Evolutionary conservation across 2,797 vertebrate species (phyloP), one percentile per base, ranked within the genome.

Genomic region (Octomys mimax): DNA sequence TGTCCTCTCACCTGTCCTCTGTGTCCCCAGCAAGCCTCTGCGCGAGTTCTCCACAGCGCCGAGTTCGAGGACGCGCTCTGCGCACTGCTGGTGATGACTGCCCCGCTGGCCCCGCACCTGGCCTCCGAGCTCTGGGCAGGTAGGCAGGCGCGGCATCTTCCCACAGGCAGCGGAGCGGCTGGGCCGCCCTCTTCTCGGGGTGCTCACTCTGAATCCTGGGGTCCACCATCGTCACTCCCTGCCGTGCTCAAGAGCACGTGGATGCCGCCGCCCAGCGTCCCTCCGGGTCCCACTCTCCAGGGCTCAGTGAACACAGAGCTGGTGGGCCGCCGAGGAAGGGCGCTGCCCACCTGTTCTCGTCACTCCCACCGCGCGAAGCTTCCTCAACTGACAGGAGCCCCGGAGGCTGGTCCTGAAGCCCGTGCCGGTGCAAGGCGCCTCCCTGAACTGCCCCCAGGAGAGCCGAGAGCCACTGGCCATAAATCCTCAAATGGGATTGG

Each of bases 121-220:
- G 98, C 99, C 12, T 99, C 99, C 13, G 99, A 99, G 98, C 99
- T 99, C 95, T 99, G 99, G 99, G 99, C 99, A 99, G 99, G 99
- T 99, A 98, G 21, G 96, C 96, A 93, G 9, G 46, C 71, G 8
- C 28, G 1, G 71, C 68, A 18, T 14, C 57, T 33, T 1, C 16
- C 1, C 26, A 57, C 12, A 1, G 11, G 2, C 10, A 3, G 6
- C 1, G 54, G 54, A 4, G 0, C 0, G 31, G 21, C 36, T 57
- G 26, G 3, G 39, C 14, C 5, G 75, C 33, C 84, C 54, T 81
- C 31, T 36, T 46, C 64, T 2, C 36, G 31, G 68, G 36, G 46
- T 36, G 75, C 24, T 1, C 22, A 2, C 39, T 28, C 75, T 1
- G 21, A 54, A 26, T 5, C 16, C 6, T 11, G 33, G 33, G 5